Percentiles rank a stretch among this genome's conserved stretches.
These are phyloP conservation scores for Eremobia ochroleuca DNA, from an alignment of 2,888 invertebrate genomes.

Conservation along the genomic window DNA sequence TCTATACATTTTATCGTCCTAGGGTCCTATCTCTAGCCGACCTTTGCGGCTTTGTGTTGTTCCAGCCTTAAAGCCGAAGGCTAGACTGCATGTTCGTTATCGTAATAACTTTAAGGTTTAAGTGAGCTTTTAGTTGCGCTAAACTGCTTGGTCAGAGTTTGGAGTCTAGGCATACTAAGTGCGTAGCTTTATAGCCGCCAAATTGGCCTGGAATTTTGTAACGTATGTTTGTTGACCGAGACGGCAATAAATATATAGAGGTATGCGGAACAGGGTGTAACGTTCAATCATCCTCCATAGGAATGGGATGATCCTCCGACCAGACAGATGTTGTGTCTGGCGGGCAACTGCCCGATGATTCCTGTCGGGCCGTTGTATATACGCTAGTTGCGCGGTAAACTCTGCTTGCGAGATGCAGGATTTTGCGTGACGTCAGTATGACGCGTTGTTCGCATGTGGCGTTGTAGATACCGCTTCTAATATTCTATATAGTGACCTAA, in stretches of 20 bases:
- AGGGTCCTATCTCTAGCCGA: conserved; percentile 3
- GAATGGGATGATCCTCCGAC: too few species aligned
- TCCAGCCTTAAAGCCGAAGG: conserved; percentile 20
- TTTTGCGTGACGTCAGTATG: too few species aligned
- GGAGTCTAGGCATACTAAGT: conserved; percentile 33
- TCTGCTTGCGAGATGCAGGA: too few species aligned
- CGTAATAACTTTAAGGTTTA: conserved; percentile 54
- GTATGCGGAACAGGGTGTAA: too few species aligned
- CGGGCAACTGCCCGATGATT: too few species aligned
- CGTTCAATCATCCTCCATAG: too few species aligned
- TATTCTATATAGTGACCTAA: too few species aligned
- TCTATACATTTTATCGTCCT: background rate
- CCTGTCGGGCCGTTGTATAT: too few species aligned
- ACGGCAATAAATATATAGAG: background rate
- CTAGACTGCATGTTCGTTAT: conserved; percentile 50
- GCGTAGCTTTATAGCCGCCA: conserved; percentile 23
- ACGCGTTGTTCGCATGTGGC: too few species aligned
- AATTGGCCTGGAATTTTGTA: conserved; percentile 16
- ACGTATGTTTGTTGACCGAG: background rate
- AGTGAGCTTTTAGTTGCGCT: conserved; percentile 47
- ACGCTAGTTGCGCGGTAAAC: too few species aligned
- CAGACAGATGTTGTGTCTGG: too few species aligned
- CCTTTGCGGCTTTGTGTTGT: conserved; percentile 48
- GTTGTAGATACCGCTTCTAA: too few species aligned
- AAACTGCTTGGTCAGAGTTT: conserved; percentile 42